Base-by-base conservation (phyloP, 2,888 invertebrate genomes). In the Hydriomena furcata region DNA sequence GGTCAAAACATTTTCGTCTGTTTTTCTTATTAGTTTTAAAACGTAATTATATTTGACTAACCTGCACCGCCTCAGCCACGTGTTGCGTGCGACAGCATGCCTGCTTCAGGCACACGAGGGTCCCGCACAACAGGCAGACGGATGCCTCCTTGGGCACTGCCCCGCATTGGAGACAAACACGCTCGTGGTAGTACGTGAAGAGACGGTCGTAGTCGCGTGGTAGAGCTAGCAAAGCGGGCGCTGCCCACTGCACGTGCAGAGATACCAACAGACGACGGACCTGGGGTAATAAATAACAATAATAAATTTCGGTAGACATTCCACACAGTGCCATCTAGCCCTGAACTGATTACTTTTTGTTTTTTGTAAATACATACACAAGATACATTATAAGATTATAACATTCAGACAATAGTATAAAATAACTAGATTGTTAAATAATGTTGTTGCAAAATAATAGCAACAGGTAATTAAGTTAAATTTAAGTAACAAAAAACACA, bases 81-180 rank as follows among this genome's bases (percentile, higher is more conserved):
- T 95, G 95, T 66, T 94, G 93, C 71, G 94, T 94, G 52, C 96
- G 94, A 81, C 97, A 97, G 85, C 97, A 97, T 65, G 93, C 93
- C 82, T 96, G 96, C 85, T 95, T 96, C 68, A 98, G 93, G 82
- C 98, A 98, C 43, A 98, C 96, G 65, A 98, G 94, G 42, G 96
- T 95, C 59, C 98, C 98, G 86, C 99, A 99, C 52, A 98, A 90
- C 66, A 99, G 93, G 82, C 98, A 99, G 61, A 98, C 94, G 64
- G 96, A 96, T 24, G 97, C 96, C 84, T 98, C 66, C 80, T 86
- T 87, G 59, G 99, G 99, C 69, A 97, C 94, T 59, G 94, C 94
- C 73, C 95, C 95, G 88, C 99, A 99, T 73, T 95, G 95, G 63
- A 93, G 92, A 86, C 99, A 99, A 55, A 94, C 94, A 66, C 95